These are phyloP conservation scores for Drosophila meridiana DNA, from an alignment of 2,888 invertebrate species.

Conservation along the genomic window DNA sequence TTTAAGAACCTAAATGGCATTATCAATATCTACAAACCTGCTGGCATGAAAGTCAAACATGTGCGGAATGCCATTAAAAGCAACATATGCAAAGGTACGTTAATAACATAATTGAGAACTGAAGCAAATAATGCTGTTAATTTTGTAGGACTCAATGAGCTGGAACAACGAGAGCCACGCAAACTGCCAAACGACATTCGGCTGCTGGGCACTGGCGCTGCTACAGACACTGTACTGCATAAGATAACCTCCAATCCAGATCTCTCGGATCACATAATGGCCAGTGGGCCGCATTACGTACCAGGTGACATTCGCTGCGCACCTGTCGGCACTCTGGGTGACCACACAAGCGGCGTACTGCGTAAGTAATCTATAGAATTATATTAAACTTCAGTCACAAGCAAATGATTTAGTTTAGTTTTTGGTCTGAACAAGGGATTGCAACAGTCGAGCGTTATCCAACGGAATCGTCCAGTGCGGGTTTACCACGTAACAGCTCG, in stretches of 20 bases:
- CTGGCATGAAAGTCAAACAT: slow-evolving; percentile 86
- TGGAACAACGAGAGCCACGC: slow-evolving; percentile 88
- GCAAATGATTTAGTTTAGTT: slow-evolving; percentile 85
- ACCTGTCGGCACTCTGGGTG: slow-evolving; percentile 88
- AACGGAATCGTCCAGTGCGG: slow-evolving; percentile 88
- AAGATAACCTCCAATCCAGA: slow-evolving; percentile 86
- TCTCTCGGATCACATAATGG: slow-evolving; percentile 90
- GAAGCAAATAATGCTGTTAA: neutral
- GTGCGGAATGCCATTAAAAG: slow-evolving; percentile 87
- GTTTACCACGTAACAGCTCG: slow-evolving; percentile 91
- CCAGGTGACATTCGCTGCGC: slow-evolving; percentile 88
- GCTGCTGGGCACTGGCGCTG: slow-evolving; percentile 88
- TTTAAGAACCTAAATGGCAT: slow-evolving; percentile 91
- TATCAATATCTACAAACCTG: slow-evolving; percentile 92
- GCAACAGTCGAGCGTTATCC: slow-evolving; percentile 86
- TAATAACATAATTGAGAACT: slow-evolving; percentile 48
- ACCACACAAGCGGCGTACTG: slow-evolving; percentile 90
- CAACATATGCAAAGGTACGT: slow-evolving; percentile 89
- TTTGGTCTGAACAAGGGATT: slow-evolving; percentile 90
- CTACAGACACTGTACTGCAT: slow-evolving; percentile 86
- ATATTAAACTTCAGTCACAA: neutral
- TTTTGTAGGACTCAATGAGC: slow-evolving; percentile 89
- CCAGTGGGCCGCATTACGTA: slow-evolving; percentile 91
- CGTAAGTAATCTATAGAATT: slow-evolving; percentile 85
- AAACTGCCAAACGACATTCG: slow-evolving; percentile 85